Evolutionary conservation across 1,140 invertebrate species (phyloP).

Genomic region (Neotoxoptera formosana): DNA sequence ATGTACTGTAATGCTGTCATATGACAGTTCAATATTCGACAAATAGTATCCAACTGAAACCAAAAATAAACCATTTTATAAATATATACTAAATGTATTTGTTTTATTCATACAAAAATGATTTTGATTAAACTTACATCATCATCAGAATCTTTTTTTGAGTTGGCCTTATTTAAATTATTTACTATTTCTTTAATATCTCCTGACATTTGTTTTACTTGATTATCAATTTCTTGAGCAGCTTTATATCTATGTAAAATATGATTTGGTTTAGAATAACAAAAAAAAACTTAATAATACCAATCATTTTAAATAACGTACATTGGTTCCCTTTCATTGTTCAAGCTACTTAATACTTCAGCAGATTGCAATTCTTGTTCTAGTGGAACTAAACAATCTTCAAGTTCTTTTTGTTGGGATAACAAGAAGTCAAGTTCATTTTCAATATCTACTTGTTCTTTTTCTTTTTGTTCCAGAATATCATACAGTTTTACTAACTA

Average conservation of each 20-base stretch:
- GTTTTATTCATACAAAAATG: background rate
- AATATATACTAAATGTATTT: background rate
- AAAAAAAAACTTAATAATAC: background rate
- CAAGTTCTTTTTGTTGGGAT: slow-evolving; percentile 90
- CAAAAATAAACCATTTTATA: background rate
- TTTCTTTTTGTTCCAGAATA: slow-evolving; percentile 84
- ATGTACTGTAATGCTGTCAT: slow-evolving; percentile 96
- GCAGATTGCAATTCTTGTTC: slow-evolving; percentile 78
- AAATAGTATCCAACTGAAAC: slow-evolving; percentile 84
- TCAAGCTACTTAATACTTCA: slow-evolving; percentile 60
- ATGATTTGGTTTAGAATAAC: background rate
- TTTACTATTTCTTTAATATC: slow-evolving; percentile 95
- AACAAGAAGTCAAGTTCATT: slow-evolving; percentile 94
- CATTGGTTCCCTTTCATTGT: slow-evolving; percentile 73
- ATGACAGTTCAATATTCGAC: slow-evolving; percentile 93
- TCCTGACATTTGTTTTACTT: slow-evolving; percentile 92
- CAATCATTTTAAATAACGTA: slow-evolving; percentile 63
- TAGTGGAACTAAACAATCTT: slow-evolving; percentile 83
- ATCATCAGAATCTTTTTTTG: slow-evolving; percentile 82
- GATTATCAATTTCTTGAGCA: slow-evolving; percentile 89
- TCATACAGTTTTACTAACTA: slow-evolving; percentile 85
- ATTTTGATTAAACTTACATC: slow-evolving; percentile 22
- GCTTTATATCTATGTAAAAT: slow-evolving; percentile 70
- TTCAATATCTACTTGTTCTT: slow-evolving; percentile 86
- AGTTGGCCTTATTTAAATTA: slow-evolving; percentile 88